phyloP scores from a whole-genome alignment of 2,888 invertebrate species.

The Pandemis cinnamomeana region DNA sequence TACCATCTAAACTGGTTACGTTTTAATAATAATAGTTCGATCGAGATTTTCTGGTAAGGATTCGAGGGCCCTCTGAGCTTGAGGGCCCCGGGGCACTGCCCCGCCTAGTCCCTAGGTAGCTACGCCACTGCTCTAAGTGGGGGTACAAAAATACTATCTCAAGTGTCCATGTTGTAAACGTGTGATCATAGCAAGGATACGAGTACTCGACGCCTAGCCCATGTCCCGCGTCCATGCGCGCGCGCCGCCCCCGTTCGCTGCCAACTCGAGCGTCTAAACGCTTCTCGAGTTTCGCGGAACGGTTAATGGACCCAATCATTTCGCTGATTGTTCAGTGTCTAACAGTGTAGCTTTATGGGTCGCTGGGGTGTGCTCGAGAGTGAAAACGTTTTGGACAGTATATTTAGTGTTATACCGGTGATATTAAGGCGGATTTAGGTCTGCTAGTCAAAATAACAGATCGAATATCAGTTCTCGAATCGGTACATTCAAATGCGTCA shows the following conservation, averaged over 20 bases:
- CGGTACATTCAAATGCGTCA: neutral
- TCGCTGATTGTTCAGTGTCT: slow-evolving; percentile 12
- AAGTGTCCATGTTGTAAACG: neutral
- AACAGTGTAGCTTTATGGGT: neutral
- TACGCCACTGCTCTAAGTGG: too few relatives aligned
- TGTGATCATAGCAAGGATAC: neutral
- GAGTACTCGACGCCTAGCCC: neutral
- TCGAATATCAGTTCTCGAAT: neutral
- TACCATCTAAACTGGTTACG: too few relatives aligned
- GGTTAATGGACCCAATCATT: slow-evolving; percentile 13
- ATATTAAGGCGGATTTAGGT: neutral
- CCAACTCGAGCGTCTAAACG: slow-evolving; percentile 36
- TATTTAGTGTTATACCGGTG: neutral
- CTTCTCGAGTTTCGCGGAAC: slow-evolving; percentile 32
- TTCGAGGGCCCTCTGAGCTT: too few relatives aligned
- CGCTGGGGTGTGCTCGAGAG: neutral
- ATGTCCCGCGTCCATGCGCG: slow-evolving; percentile 9
- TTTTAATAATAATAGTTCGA: too few relatives aligned
- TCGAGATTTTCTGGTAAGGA: too few relatives aligned
- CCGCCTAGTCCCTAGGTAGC: too few relatives aligned
- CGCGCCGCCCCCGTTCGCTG: slow-evolving; percentile 20
- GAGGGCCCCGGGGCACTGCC: too few relatives aligned
- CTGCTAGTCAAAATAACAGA: neutral
- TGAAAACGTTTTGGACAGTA: slow-evolving; percentile 4
- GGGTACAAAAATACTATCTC: too few relatives aligned